Base-by-base conservation (phyloP, 2,888 invertebrate species). In the Podotricha telesiphe region DNA sequence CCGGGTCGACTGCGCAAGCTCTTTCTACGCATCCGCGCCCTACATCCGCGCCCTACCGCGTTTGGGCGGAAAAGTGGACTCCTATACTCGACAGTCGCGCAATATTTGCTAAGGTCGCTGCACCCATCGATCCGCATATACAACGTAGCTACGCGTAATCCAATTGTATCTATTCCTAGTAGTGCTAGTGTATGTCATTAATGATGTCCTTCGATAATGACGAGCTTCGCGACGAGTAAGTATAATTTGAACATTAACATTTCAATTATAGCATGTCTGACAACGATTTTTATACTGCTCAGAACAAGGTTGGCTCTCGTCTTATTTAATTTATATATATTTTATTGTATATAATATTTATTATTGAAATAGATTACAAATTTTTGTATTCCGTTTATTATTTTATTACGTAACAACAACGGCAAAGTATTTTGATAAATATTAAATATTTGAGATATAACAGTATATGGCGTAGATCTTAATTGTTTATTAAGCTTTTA, bases 161-260 rank as follows among this genome's bases (percentile, higher is more conserved):
- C 70, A 74, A 79, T 78, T 76, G 76, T 74, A 76, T 68, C 56
- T 51, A 67, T 62, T 73, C 67, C 70, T 72, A 71, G 81, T 78
- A 81, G 87, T 86, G 83, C 77, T 78, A 78, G 80, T 80, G 78
- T 77, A 75, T 72, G 74, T 75, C 74, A 75, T 82, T 75, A 76
- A 84, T 75, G 67, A 94, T 94, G 94, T 95, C 95, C 73, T 91
- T 95, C 80, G 93, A 93, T 77, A 95, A 94, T 73, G 95, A 95
- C 77, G 95, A 95, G 81, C 94, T 95, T 75, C 90, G 94, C 72
- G 95, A 95, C 81, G 95, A 95, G 95, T 95, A 87, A 95, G 95
- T 95, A 88, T 62, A 11, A 20, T 53, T 51, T 45, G 13, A 17
- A 51, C 0, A 34, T 11, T 7, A 17, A 10, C 4, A 48, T 34